Evolutionary conservation across 2,888 invertebrate genomes (phyloP), one percentile per base, ranked within the genome.

Genomic region (Hyposoter dolosus): DNA sequence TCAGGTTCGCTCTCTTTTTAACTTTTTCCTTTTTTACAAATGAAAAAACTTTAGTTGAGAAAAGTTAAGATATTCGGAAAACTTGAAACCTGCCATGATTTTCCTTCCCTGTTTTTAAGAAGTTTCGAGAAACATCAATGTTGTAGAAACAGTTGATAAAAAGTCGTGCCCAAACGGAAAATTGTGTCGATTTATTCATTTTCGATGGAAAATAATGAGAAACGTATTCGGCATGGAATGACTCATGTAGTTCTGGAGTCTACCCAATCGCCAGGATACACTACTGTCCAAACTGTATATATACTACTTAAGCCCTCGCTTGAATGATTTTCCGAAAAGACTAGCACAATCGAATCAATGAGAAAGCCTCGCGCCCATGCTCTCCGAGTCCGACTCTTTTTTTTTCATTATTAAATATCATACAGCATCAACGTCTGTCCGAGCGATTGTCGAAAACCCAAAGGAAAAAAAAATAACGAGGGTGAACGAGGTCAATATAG

Each of bases 291-390:
- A 74, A 53, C 53, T 66, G 53, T n/a, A 50, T 74, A 53, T 66
- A 71, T 56, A 45, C 53, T 82, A 76, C 60, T 43, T 19, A 1
- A 66, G 40, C 75, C 56, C 28, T 53, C 75, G 83, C 80, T 83
- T 85, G 75, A 82, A 85, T 79, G 82, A 85, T 85, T 82, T 75
- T 82, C 53, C 40, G 17, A 76, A 82, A 69, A 74, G 78, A 28
- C 53, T 53, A 53, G 63, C 68, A 63, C 68, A 74, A 82, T 68
- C 85, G 85, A 82, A 78, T 85, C 82, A 66, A 47, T 45, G 66
- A 66, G 66, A 53, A 53, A 60, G 69, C 50, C 10, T 69, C 53
- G 56, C 28, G 53, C 60, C 60, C 19, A 40, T 19, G 28, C 60
- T 65, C 32, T 45, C 35, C 19, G 75, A n/a, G 19, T n/a, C 47